Conservation (phyloP, 1,140 invertebrate genomes). For the Calosoma granatense region DNA sequence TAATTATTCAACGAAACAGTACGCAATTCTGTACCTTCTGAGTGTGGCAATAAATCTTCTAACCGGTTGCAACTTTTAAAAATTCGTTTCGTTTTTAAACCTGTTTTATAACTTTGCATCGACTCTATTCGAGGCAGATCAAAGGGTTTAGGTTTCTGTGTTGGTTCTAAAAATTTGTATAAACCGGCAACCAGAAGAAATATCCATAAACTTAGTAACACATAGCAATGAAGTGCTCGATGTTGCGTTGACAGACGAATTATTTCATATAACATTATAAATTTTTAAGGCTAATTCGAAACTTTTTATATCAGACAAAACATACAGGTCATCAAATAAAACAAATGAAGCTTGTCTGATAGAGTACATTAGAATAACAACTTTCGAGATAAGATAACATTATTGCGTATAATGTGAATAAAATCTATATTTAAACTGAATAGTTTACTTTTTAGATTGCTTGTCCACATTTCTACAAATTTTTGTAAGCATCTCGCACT, state of each 20-base stretch:
- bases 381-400: neutral
- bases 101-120: constrained; percentile 43
- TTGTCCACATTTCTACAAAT: neutral
- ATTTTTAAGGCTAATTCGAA: neutral
- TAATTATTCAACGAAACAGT: constrained; percentile 12
- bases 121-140: constrained; percentile 30
- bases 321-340: neutral
- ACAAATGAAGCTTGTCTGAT: neutral
- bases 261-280: constrained; percentile 34
- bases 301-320: neutral
- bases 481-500: too few relatives aligned
- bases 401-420: neutral
- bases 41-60: constrained; percentile 47
- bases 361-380: neutral
- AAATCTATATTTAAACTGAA: neutral
- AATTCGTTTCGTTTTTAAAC: constrained; percentile 49
- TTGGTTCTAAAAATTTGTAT: constrained; percentile 61
- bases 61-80: constrained; percentile 58
- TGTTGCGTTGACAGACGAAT: constrained; percentile 60
- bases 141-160: constrained; percentile 35
- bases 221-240: constrained; percentile 64
- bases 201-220: constrained; percentile 68
- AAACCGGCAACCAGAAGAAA: constrained; percentile 66
- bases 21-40: constrained; percentile 47
- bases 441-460: neutral